Evolutionary conservation across 2,797 vertebrate genomes (phyloP), one percentile per base, ranked within the genome.

Genomic region (Phaenicophaeus curvirostris): DNA sequence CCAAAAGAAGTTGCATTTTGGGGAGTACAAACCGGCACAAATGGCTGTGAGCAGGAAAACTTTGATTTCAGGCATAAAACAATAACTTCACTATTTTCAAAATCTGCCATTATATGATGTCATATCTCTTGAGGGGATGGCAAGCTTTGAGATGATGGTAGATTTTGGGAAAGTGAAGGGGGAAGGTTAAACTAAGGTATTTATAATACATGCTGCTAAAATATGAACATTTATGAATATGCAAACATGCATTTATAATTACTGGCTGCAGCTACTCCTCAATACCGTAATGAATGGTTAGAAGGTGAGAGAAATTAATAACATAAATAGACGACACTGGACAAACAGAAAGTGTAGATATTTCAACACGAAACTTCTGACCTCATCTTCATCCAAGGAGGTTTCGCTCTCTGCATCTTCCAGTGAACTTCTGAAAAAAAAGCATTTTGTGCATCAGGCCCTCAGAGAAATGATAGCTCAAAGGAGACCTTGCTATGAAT

Each of bases 321-420:
- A 76, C 11, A 30, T 16, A 37, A 24, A 9, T 50, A 77, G 71
- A 42, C 54, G 30, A 58, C 5, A 41, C 5, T 62, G 13, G 20
- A 89, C 41, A 89, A 85, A 69, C 24, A 41, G 25, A 53, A 85
- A 63, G 54, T 17, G 14, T 30, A 59, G 86, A 11, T 81, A 39
- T 42, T 71, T 93, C 30, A 79, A 33, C 25, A 25, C 0, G 13
- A 69, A 48, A 25, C 19, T 91, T 94, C 97, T 96, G 73, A 98
- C 98, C 98, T 98, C 97, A 25, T 92, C 95, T 2, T 94, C 83
- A 0, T 97, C 97, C 0, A 48, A 96, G 65, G 61, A 37, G 48
- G 7, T 61, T 90, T 96, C 9, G 12, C 55, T 37, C 80, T 93
- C 48, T 94, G 35, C 30, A 51, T 69, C 37, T 5, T 95, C 58